phyloP scores from a whole-genome alignment of 2,113 vertebrate species.

The Daubentonia madagascariensis region DNA sequence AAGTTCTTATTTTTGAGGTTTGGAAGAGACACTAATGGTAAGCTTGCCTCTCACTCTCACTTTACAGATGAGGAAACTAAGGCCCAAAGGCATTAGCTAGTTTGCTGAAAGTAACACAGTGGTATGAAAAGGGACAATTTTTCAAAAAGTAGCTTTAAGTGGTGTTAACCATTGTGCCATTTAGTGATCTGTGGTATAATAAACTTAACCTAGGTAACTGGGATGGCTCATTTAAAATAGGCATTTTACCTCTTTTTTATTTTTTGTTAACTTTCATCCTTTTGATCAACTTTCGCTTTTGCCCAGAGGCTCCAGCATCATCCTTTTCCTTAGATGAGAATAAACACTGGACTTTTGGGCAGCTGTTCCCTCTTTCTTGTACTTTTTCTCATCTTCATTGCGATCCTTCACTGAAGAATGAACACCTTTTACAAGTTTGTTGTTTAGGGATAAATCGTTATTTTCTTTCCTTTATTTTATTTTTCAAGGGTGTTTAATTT shows the following conservation, averaged over 20 bases:
- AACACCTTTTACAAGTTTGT: neutral
- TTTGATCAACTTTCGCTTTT: slow-evolving; percentile 2
- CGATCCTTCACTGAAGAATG: neutral
- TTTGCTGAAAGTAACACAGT: neutral
- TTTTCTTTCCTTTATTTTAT: neutral
- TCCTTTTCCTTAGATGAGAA: neutral
- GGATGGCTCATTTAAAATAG: neutral
- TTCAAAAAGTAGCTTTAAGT: neutral
- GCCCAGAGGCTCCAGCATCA: neutral
- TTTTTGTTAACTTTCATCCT: neutral
- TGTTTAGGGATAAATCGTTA: neutral
- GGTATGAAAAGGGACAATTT: neutral
- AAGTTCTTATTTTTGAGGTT: neutral
- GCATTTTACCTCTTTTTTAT: neutral
- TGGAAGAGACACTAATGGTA: neutral
- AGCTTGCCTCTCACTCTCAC: neutral
- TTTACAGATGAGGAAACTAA: neutral
- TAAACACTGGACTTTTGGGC: neutral
- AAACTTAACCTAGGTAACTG: neutral
- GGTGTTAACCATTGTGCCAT: neutral
- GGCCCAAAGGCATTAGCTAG: neutral
- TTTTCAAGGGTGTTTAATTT: neutral
- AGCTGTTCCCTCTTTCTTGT: neutral
- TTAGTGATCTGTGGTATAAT: neutral
- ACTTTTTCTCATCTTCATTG: neutral